Evolutionary conservation across 2,888 invertebrate species (phyloP).

Genomic region (Leuctra nigra): DNA sequence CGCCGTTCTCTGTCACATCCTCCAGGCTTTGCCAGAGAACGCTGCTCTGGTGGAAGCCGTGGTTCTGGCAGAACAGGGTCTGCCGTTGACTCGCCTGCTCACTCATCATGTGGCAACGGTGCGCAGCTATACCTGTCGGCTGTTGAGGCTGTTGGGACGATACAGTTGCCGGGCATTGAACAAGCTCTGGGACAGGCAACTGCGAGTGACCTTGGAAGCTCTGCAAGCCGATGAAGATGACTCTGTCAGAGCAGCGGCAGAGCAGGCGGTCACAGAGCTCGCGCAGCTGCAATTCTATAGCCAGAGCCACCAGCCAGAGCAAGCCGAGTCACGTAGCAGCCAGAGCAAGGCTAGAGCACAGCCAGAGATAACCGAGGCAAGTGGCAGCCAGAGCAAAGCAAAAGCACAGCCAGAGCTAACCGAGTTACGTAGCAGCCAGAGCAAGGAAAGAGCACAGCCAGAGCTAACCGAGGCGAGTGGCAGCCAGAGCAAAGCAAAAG

Average conservation of each 20-base stretch:
- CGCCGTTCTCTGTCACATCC: slow-evolving; percentile 64
- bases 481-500: no score
- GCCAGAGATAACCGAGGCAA: no score
- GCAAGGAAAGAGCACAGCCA: no score
- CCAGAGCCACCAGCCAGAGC: no score
- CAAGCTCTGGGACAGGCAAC: slow-evolving; percentile 52
- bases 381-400: no score
- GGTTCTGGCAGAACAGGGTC: slow-evolving; percentile 40
- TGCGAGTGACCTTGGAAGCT: slow-evolving; percentile 54
- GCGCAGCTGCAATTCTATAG: slow-evolving; percentile 48
- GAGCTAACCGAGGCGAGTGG: no score
- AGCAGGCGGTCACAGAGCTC: slow-evolving; percentile 49
- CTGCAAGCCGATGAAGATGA: slow-evolving; percentile 56
- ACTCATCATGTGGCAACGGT: slow-evolving; percentile 37
- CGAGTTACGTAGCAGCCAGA: no score
- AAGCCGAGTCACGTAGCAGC: no score
- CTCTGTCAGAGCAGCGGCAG: slow-evolving; percentile 49
- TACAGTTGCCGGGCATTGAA: slow-evolving; percentile 60
- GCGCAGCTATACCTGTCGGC: slow-evolving; percentile 59
- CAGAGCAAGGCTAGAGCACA: no score
- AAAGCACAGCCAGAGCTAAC: no score
- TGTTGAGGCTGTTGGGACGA: slow-evolving; percentile 62
- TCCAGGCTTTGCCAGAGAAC: slow-evolving; percentile 68
- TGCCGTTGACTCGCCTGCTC: slow-evolving; percentile 32
- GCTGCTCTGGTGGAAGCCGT: slow-evolving; percentile 68